Conservation (phyloP, 92 coral and sea anemone species). For the Virgularia gustaviana region DNA sequence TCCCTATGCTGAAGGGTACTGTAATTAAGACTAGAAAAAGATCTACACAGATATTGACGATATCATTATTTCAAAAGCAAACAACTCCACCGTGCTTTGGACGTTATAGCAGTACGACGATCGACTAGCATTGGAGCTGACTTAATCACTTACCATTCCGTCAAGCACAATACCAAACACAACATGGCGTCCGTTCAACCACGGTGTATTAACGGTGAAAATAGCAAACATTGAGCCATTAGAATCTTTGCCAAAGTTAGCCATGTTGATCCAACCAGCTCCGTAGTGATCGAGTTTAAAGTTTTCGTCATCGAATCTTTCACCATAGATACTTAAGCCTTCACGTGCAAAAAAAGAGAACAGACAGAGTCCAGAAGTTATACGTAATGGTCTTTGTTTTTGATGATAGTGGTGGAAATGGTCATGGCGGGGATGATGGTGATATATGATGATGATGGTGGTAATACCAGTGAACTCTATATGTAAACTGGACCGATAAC, state of each 20-base stretch:
- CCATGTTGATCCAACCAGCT: slow-evolving; percentile 30
- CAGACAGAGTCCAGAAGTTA: neutral
- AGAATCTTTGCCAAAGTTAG: slow-evolving; percentile 12
- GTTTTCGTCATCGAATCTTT: slow-evolving; percentile 26
- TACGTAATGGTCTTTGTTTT: neutral
- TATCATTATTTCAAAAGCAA: too few species aligned
- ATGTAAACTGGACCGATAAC: too few species aligned
- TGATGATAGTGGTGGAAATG: neutral
- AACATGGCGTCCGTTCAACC: slow-evolving; percentile 23
- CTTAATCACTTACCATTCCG: slow-evolving; percentile 13
- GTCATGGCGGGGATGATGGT: neutral
- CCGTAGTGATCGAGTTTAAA: slow-evolving; percentile 15
- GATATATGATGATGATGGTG: too few species aligned
- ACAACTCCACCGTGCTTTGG: too few species aligned
- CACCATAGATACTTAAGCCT: slow-evolving; percentile 25
- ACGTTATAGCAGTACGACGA: too few species aligned
- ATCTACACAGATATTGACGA: too few species aligned
- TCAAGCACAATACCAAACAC: slow-evolving; percentile 16
- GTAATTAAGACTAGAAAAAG: too few species aligned
- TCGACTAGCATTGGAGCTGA: too few species aligned
- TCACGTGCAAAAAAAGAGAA: neutral
- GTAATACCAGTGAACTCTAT: too few species aligned
- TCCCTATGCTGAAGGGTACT: too few species aligned
- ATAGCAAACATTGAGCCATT: slow-evolving; percentile 20
- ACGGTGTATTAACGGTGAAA: slow-evolving; percentile 16